Evolutionary conservation across 2,797 vertebrate species (phyloP), one percentile per base, ranked within the genome.

Genomic region (Ptychobarbus kaznakovi): DNA sequence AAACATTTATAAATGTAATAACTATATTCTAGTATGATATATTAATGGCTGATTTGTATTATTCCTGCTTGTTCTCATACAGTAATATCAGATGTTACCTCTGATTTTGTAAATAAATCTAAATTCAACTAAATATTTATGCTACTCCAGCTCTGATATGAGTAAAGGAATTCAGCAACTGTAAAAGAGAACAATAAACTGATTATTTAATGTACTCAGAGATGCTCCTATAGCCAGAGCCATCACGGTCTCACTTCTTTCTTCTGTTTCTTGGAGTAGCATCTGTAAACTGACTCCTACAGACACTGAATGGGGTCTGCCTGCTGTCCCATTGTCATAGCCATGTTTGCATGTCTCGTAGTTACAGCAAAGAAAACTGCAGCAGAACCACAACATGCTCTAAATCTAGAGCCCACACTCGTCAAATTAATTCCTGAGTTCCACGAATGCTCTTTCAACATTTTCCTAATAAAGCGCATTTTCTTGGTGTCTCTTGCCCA

Each of bases 261-360:
- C 81, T 84, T 81, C 28, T 66, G 65, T 73, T 73, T 63, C 79
- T 83, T 81, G 89, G 91, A 90, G 92, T 91, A 93, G 92, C 94
- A 94, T 95, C 92, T 91, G 93, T 94, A 94, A 95, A 94, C 92
- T 93, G 93, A 95, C 91, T 93, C 93, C 90, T 91, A 51, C 74
- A 91, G 91, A 92, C 92, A 79, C 87, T 80, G 80, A 77, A 86
- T 73, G 56, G 79, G 83, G 77, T 86, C 82, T 85, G 82, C 83
- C 85, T 88, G 65, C 51, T 86, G 86, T 86, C 84, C 87, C 82
- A 81, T 87, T 87, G 88, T 89, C 87, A 91, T 88, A 90, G 89
- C 91, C 93, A 94, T 91, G 92, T 94, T 91, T 87, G 88, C 89
- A 89, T 90, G 85, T 82, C 73, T 87, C 86, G 63, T 86, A 88